phyloP scores from a whole-genome alignment of 1,140 invertebrate species.

The Whitmania pigra region DNA sequence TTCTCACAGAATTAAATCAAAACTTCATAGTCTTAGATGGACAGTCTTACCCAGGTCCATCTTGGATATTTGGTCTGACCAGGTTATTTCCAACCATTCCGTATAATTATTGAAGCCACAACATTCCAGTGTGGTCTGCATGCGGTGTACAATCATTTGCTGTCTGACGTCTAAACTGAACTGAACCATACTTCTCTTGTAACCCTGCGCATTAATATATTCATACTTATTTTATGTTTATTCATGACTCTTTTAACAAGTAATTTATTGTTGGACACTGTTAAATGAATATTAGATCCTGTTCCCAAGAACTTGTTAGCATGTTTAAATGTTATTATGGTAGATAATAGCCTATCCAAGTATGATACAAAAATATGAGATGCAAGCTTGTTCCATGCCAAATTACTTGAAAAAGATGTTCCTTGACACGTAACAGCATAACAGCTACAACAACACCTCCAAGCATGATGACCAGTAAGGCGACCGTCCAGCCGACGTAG shows the following conservation, averaged over 20 bases:
- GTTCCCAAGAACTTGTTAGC: too few relatives aligned
- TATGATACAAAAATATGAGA: too few relatives aligned
- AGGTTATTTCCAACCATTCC: constrained; percentile 7
- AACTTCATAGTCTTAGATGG: too few relatives aligned
- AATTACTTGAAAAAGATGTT: background rate
- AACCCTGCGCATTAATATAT: background rate
- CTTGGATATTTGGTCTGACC: constrained; percentile 7
- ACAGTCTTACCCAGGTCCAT: background rate
- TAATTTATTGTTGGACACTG: background rate
- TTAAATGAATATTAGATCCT: background rate
- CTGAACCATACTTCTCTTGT: background rate
- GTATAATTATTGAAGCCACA: constrained; percentile 15
- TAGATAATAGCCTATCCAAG: too few relatives aligned
- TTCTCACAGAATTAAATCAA: too few relatives aligned
- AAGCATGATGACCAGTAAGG: background rate
- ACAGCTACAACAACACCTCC: background rate
- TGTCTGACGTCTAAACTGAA: background rate
- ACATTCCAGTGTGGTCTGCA: background rate
- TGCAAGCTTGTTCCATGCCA: too few relatives aligned
- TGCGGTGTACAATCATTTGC: background rate
- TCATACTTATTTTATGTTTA: background rate
- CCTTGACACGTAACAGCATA: background rate
- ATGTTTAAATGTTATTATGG: too few relatives aligned
- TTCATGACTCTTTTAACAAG: background rate
- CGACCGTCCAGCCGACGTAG: background rate